phyloP scores from a whole-genome alignment of 2,797 vertebrate genomes.

The Esox lucius region DNA sequence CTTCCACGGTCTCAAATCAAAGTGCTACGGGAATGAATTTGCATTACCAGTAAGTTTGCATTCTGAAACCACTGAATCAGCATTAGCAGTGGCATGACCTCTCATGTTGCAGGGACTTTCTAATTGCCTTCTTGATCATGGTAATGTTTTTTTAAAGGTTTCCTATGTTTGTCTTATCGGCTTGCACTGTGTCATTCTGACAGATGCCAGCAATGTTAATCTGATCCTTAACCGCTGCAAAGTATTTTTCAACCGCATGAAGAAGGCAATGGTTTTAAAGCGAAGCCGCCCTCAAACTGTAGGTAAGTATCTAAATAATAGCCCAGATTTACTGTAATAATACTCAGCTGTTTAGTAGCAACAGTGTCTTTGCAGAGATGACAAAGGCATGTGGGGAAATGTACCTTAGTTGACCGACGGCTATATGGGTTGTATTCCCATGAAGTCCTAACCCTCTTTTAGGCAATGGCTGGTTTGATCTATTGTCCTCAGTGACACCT shows the following conservation, averaged over 20 bases:
- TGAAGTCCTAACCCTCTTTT: constrained; percentile 14
- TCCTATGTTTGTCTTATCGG: neutral
- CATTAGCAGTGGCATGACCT: neutral
- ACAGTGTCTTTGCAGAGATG: neutral
- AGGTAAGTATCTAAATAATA: constrained; percentile 38
- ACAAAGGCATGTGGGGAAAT: neutral
- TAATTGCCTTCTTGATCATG: neutral
- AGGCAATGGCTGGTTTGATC: constrained; percentile 14
- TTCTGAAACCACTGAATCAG: neutral
- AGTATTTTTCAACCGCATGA: constrained; percentile 70
- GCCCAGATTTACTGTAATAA: neutral
- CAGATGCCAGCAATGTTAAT: constrained; percentile 68
- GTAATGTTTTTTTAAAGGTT: neutral
- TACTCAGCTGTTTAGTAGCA: neutral
- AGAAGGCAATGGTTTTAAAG: constrained; percentile 52
- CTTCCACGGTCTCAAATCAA: neutral
- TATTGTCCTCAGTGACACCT: constrained; percentile 45
- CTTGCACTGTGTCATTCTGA: constrained; percentile 5
- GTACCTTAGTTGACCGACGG: neutral
- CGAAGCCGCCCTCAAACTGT: constrained; percentile 24
- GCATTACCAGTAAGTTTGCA: neutral
- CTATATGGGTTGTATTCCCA: neutral
- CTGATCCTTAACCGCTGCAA: constrained; percentile 73
- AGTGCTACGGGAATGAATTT: neutral
- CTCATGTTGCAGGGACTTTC: neutral